Conservation (phyloP, 64 coral and sea anemone species). For the Porites lutea region DNA sequence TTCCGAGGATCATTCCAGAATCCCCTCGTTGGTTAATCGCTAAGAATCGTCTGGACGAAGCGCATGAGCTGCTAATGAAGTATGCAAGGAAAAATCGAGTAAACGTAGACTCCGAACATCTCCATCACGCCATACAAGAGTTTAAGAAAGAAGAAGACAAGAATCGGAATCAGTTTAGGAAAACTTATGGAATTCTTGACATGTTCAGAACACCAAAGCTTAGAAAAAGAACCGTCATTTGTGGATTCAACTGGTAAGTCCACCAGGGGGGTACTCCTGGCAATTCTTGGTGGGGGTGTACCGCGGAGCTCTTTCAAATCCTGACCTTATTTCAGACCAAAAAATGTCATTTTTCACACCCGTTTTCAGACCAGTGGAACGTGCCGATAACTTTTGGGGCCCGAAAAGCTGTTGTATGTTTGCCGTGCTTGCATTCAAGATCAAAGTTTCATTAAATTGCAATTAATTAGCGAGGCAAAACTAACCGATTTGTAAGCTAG, state of each 20-base stretch:
- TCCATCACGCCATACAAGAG: slow-evolving; percentile 1
- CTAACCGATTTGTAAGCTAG: no score
- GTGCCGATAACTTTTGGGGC: no score
- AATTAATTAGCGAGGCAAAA: no score
- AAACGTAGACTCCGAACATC: slow-evolving; percentile 29
- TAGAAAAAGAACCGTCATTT: slow-evolving; percentile 56
- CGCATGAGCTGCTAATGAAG: slow-evolving; percentile 47
- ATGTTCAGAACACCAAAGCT: slow-evolving; percentile 43
- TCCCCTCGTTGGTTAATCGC: slow-evolving; percentile 61
- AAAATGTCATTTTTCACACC: no score
- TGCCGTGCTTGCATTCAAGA: no score
- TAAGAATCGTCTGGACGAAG: slow-evolving; percentile 55
- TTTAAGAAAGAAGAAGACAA: slow-evolving; percentile 20
- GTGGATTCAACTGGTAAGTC: slow-evolving; percentile 55
- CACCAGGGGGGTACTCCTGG: no score
- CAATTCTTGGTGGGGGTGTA: no score
- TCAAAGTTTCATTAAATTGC: no score
- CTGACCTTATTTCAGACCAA: no score
- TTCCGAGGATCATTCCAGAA: slow-evolving; percentile 52
- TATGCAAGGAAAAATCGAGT: slow-evolving; percentile 42
- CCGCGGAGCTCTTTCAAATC: no score
- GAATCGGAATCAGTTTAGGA: background rate
- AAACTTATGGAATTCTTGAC: slow-evolving; percentile 29
- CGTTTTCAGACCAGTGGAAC: no score
- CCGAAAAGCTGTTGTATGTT: no score